Conservation (phyloP, 2,888 invertebrate species). For the Aleiodes leptofemur region DNA sequence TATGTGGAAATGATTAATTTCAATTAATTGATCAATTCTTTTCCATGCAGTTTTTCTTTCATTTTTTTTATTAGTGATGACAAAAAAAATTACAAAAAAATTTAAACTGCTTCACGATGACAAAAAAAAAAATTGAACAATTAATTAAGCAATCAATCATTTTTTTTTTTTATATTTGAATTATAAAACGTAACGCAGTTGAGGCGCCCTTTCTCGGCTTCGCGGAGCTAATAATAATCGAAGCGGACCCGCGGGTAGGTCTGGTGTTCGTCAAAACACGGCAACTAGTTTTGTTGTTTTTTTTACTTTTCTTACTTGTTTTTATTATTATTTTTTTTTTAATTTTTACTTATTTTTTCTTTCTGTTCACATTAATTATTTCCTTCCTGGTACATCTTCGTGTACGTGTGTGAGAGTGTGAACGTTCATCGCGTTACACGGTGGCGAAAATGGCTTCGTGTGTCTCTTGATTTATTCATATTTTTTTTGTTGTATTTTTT, state of each 20-base stretch:
- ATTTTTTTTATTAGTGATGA: no score
- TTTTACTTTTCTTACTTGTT: constrained; percentile 59
- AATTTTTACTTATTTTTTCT: constrained; percentile 53
- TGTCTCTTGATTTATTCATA: constrained; percentile 61
- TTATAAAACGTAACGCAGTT: constrained; percentile 46
- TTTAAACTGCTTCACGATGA: no score
- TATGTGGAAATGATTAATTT: no score
- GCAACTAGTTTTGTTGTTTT: constrained; percentile 63
- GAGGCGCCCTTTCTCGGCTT: constrained; percentile 54
- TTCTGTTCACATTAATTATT: constrained; percentile 58
- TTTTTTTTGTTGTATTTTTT: constrained; percentile 57
- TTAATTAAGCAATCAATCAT: no score
- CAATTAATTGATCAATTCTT: no score
- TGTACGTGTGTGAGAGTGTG: constrained; percentile 57
- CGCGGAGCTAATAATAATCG: constrained; percentile 68
- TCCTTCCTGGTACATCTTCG: constrained; percentile 59
- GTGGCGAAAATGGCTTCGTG: constrained; percentile 64
- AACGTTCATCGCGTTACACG: constrained; percentile 68
- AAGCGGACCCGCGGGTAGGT: constrained; percentile 76
- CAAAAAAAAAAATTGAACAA: background rate
- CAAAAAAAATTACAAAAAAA: no score
- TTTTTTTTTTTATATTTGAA: background rate
- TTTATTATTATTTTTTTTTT: constrained; percentile 60
- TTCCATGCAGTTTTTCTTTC: no score
- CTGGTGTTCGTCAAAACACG: constrained; percentile 66